Conservation (phyloP, 2,113 vertebrate genomes). For the Microtus oregoni region DNA sequence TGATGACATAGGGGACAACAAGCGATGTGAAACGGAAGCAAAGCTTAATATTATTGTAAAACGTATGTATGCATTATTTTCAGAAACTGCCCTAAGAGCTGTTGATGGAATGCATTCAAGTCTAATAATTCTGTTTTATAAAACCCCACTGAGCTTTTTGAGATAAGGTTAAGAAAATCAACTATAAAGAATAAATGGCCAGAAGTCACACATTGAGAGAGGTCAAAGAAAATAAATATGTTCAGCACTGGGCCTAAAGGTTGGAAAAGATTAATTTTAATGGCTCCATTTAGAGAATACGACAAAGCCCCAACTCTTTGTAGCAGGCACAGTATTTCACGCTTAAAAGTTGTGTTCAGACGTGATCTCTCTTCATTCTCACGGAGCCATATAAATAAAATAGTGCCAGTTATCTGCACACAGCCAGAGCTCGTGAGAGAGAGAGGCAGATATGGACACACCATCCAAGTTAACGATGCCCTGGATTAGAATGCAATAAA, state of each 20-base stretch:
- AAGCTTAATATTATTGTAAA: slow-evolving; percentile 20
- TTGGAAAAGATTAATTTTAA: slow-evolving; percentile 76
- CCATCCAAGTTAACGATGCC: slow-evolving; percentile 75
- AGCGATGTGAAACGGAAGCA: not conserved
- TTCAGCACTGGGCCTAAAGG: slow-evolving; percentile 59
- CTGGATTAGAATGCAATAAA: slow-evolving; percentile 83
- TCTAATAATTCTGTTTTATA: slow-evolving; percentile 55
- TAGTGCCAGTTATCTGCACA: slow-evolving; percentile 54
- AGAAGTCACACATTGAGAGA: slow-evolving; percentile 34
- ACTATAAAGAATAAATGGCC: slow-evolving; percentile 60
- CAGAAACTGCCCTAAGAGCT: slow-evolving; percentile 11
- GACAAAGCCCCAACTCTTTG: slow-evolving; percentile 62
- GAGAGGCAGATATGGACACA: slow-evolving; percentile 64
- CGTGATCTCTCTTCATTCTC: slow-evolving; percentile 56
- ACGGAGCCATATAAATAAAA: slow-evolving; percentile 35
- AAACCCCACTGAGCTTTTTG: slow-evolving; percentile 63
- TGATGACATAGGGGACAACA: not conserved
- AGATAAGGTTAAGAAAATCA: slow-evolving; percentile 35
- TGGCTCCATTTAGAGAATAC: slow-evolving; percentile 68
- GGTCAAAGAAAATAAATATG: slow-evolving; percentile 75
- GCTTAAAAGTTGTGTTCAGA: slow-evolving; percentile 60
- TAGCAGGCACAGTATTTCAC: slow-evolving; percentile 53
- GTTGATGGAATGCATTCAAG: slow-evolving; percentile 21
- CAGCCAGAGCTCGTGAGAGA: slow-evolving; percentile 49
- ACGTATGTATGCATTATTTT: not conserved